Evolutionary conservation across 1,140 invertebrate genomes (phyloP), one percentile per base, ranked within the genome.

Genomic region (Pararge aegeria): DNA sequence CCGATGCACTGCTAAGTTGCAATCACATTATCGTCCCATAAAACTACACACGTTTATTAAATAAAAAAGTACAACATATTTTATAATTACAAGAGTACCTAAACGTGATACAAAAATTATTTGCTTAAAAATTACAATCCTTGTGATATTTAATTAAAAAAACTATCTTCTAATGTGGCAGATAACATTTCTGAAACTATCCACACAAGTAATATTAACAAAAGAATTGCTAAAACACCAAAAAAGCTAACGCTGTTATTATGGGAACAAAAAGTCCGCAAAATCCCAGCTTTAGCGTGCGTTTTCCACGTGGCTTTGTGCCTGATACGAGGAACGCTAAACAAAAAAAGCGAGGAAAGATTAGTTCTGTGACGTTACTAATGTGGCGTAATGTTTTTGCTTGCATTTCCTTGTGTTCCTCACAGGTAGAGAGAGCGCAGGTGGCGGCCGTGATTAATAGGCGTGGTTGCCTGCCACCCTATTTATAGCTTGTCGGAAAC

Each of bases 361-460:
- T 34, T 34, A 34, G 30, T 34, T 34, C 30, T 3, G 30, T 34
- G 30, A 34, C 30, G 30, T 34, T 34, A 34, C 30, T 71, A 78
- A 76, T 69, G 67, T 74, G 57, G 67, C 66, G 57, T 64, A 68
- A 69, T 80, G 73, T 70, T 78, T 34, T 34, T 34, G 66, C 59
- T 65, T 69, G 61, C 68, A 68, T 71, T 69, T 56, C 63, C 65
- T 62, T 46, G 55, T 50, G 61, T 62, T 57, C 64, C 63, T 68
- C 54, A 56, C 60, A 52, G 51, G 50, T 64, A 51, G 30, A 34
- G 3, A 4, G 30, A 34, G 30, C 30, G 12, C 73, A 79, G 78
- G 76, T 80, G 76, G 73, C 60, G 58, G 64, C 34, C 66, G 67
- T 78, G 80, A 83, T 83, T 79, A 80, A 83, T 78, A 67, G 70